Base-by-base conservation (phyloP, 2,113 vertebrate genomes). In the Lophius piscatorius region DNA sequence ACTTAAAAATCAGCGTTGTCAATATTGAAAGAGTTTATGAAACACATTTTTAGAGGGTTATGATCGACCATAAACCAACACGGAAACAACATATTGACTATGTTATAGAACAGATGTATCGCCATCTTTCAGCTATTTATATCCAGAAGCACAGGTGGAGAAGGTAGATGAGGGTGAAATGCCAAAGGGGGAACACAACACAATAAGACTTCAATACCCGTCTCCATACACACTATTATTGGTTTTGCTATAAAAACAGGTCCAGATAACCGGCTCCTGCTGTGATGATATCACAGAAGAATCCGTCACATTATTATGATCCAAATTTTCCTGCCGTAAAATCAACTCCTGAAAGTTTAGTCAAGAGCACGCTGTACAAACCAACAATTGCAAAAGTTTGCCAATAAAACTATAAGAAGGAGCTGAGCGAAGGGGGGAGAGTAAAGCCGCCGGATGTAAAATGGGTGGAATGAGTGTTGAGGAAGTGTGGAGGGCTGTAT, bases 201-300 rank as follows among this genome's bases (percentile, higher is more conserved):
- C 22, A 80, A 80, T 70, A 84, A 45, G 22, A n/a, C 63, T 42
- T 67, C 59, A 65, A 72, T 57, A 60, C 54, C 68, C 70, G 77
- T 83, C 64, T 56, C 78, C 80, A 81, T 86, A 86, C 78, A 84
- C 84, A 86, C 83, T 40, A 72, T 72, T 76, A 63, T 34, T 20
- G 60, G 38, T 41, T 39, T 34, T 46, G 58, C 36, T 57, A 74
- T 72, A 70, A 77, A 74, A 79, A 84, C 58, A 78, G n/a, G 16
- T 28, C 47, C 12, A 59, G 39, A 70, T 60, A 55, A 44, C 39
- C 64, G 41, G 14, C 49, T 46, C 18, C 9, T 14, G 14, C 36
- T 59, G 14, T 55, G 38, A 57, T 60, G 21, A 74, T 73, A 52
- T 46, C 17, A 68, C 22, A 23, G 18, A 61, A 46, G 34, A 33